Base-by-base conservation (phyloP, 2,797 vertebrate genomes). In the Rhyacichthys aspro region DNA sequence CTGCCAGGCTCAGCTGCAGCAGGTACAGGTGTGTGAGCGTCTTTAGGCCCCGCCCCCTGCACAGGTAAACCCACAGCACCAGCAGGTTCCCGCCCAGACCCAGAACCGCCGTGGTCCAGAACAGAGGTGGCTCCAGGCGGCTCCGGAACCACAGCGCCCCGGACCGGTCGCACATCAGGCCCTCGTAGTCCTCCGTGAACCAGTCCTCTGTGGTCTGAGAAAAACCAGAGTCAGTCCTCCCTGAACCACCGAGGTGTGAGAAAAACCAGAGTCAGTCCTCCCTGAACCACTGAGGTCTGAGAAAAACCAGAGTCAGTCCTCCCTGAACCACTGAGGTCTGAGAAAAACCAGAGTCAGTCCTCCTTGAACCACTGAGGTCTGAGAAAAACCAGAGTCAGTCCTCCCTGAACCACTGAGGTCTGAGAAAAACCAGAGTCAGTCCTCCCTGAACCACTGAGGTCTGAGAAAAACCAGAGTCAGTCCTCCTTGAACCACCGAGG, bases 1-100 rank as follows among this genome's bases (percentile, higher is more conserved):
- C 96, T 0, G 95, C 95, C 0, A 95, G 71, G 0, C 95, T 93
- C 72, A 97, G 70, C 60, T 96, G 94, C 60, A 96, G 56, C 19
- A 98, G 88, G 72, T 95, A 96, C 38, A 76, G 68, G 12, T 97
- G 95, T 0, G 92, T 95, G 92, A 92, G 91, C 48, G 93, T 94
- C 88, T 93, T 97, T 78, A 93, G 86, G 1, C 94, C 83, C 48
- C 85, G 81, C 0, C 79, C 86, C 61, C 92, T 74, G 59, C 93
- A 86, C 69, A 91, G 84, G 82, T 94, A 97, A 79, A 96, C 88
- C 0, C 94, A 92, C 11, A 96, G 70, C 0, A 97, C 94, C 3
- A 93, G 79, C 47, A 89, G 34, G 14, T 98, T 97, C 14, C 95
- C 95, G 0, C 79, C 11, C 0, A 81, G 74, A 0, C 95, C 96